Base-by-base conservation (phyloP, 2,113 vertebrate genomes). In the Orthonyx spaldingii region DNA sequence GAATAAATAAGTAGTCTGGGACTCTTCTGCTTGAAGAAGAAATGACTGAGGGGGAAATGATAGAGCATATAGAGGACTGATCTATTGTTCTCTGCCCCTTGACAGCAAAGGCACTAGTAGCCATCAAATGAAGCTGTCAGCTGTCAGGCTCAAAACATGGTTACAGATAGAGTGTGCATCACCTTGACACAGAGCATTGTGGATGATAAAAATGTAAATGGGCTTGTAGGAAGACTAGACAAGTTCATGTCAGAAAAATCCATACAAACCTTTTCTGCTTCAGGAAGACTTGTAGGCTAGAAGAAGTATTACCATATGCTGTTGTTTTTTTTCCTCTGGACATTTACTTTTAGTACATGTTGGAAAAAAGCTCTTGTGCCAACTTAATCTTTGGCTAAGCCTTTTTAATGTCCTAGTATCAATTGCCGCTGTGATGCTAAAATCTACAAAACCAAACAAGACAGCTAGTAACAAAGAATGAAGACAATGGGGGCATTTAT, bases 121-220 rank as follows among this genome's bases (percentile, higher is more conserved):
- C 50, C 76, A 87, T 89, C 91, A 95, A 90, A 95, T 90, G 76
- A 96, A 95, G 86, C 64, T 93, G 93, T 95, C 93, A 93, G 52
- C 89, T 94, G 94, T 86, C 95, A 94, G 60, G 79, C 95, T 93
- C 89, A 90, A 93, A 97, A 92, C 50, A 50, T 42, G 55, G 71
- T 84, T 92, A 86, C 55, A 65, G 85, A 61, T 19, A 90, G 75
- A 78, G 21, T n/a, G 42, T 70, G 60, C 42, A 78, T 89, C 72
- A 90, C 86, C 90, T 87, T 92, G 89, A 75, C 93, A 94, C 18
- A 26, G n/a, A 87, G 13, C 81, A 42, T 89, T 90, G 60, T 35
- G 47, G 42, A 86, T 92, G 86, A 92, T 84, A 93, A 94, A 96
- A 95, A 96, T 92, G 93, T 89, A 97, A 95, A 96, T 92, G 33